Conservation (phyloP, 2,888 invertebrate species). For the Phoronis australis region DNA sequence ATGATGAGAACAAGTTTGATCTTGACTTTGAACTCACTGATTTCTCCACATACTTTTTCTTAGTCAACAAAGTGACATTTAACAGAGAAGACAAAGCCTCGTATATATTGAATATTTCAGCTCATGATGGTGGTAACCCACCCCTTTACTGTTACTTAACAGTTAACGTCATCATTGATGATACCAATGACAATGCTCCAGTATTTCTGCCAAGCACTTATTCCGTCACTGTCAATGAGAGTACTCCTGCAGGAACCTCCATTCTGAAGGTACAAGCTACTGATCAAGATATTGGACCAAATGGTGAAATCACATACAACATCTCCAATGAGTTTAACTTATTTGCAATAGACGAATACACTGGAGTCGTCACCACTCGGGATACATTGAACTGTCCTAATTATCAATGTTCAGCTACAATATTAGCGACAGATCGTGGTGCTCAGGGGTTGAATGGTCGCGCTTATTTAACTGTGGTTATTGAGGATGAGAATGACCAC, state of each 20-base stretch:
- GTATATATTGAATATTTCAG: constrained; percentile 80
- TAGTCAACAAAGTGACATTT: constrained; percentile 82
- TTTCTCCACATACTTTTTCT: constrained; percentile 56
- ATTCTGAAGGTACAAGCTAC: constrained; percentile 89
- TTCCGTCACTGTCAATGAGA: constrained; percentile 85
- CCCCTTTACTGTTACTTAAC: constrained; percentile 26
- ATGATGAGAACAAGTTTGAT: constrained; percentile 81
- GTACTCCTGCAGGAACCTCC: constrained; percentile 81
- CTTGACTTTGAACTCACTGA: constrained; percentile 66
- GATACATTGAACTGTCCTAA: constrained; percentile 18
- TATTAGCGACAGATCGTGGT: constrained; percentile 89
- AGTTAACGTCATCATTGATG: constrained; percentile 64
- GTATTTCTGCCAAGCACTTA: constrained; percentile 89
- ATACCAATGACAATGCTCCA: constrained; percentile 92
- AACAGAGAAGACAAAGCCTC: constrained; percentile 84
- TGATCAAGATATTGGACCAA: constrained; percentile 80
- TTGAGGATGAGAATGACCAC: constrained; percentile 48
- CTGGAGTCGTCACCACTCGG: constrained; percentile 81
- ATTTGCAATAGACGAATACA: constrained; percentile 86
- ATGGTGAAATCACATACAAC: constrained; percentile 86
- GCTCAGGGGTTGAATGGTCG: constrained; percentile 77
- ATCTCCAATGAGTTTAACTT: constrained; percentile 66
- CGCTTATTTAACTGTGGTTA: constrained; percentile 39
- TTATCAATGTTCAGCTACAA: constrained; percentile 90
- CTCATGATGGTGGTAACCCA: constrained; percentile 64